Percentiles rank a stretch among this genome's conserved stretches.
These are phyloP conservation scores for Rhyacichthys aspro DNA, from an alignment of 2,797 vertebrate genomes.

Conservation along the genomic window DNA sequence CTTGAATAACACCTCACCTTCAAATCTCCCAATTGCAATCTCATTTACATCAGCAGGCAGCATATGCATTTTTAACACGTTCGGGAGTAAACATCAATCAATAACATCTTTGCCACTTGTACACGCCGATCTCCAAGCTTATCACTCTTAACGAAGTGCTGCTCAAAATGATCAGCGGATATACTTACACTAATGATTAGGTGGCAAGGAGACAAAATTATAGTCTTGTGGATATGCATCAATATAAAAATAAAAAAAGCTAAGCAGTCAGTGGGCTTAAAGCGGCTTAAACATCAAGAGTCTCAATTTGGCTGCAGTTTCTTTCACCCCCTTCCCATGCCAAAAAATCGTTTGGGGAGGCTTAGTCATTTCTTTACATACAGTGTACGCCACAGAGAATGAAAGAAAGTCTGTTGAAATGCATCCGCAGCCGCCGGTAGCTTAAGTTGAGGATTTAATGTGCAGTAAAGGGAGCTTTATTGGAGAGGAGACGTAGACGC, in stretches of 20 bases:
- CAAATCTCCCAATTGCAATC: too few species aligned
- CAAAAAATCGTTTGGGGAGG: conserved; percentile 51
- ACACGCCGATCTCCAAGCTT: conserved; percentile 4
- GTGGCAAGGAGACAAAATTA: conserved; percentile 33
- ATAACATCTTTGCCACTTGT: conserved; percentile 21
- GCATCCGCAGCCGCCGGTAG: conserved; percentile 53
- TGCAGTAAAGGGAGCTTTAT: conserved; percentile 63
- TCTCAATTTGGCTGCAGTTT: conserved; percentile 61
- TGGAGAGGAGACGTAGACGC: conserved; percentile 59
- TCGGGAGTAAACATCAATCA: conserved; percentile 10
- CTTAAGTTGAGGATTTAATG: conserved; percentile 65
- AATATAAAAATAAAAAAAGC: conserved; percentile 65
- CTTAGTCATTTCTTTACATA: conserved; percentile 61
- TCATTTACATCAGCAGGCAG: too few species aligned
- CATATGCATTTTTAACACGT: too few species aligned
- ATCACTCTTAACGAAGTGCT: conserved; percentile 27
- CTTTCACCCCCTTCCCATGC: conserved; percentile 5
- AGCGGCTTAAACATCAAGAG: conserved; percentile 70
- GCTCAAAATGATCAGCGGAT: conserved; percentile 42
- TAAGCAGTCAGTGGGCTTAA: conserved; percentile 69
- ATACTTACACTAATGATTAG: conserved; percentile 43
- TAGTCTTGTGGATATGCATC: conserved; percentile 54
- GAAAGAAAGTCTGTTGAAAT: conserved; percentile 62
- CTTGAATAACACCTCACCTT: conserved; percentile 23
- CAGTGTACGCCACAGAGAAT: conserved; percentile 57